These are phyloP conservation scores for Salvelinus alpinus DNA, from an alignment of 2,113 vertebrate genomes.

Conservation along the genomic window DNA sequence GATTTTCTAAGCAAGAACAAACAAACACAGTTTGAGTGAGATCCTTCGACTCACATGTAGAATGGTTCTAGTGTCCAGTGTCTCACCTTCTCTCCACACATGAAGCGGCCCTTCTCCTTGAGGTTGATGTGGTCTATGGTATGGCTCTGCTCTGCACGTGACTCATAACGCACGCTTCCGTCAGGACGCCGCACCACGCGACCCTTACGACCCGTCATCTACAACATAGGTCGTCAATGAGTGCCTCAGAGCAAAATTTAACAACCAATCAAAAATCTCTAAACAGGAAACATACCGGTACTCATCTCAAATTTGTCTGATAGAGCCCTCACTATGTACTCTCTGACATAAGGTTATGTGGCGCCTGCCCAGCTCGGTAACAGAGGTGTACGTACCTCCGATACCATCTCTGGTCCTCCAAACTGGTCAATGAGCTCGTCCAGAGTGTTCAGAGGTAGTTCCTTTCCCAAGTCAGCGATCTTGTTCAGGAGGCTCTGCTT, in stretches of 20 bases:
- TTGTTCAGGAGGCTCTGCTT: conserved; percentile 87
- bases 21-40: too few relatives aligned
- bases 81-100: conserved; percentile 92
- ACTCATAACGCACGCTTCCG: conserved; percentile 85
- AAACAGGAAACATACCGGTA: background rate
- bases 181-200: conserved; percentile 85
- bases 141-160: conserved; percentile 89
- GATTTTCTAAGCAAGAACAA: too few relatives aligned
- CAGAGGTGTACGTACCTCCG: conserved; percentile 78
- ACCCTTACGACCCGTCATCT: conserved; percentile 98
- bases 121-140: conserved; percentile 97
- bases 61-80: background rate
- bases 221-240: background rate
- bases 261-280: too few relatives aligned
- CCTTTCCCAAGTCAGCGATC: conserved; percentile 86
- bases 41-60: too few relatives aligned
- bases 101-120: conserved; percentile 96
- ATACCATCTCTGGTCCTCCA: conserved; percentile 90
- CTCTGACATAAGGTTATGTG: background rate
- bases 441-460: conserved; percentile 95
- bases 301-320: background rate
- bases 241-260: too few relatives aligned
- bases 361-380: too few relatives aligned
- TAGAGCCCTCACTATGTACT: background rate
- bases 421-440: conserved; percentile 93